Base-by-base conservation (phyloP, 2,888 invertebrate genomes). In the Agrochola lota region DNA sequence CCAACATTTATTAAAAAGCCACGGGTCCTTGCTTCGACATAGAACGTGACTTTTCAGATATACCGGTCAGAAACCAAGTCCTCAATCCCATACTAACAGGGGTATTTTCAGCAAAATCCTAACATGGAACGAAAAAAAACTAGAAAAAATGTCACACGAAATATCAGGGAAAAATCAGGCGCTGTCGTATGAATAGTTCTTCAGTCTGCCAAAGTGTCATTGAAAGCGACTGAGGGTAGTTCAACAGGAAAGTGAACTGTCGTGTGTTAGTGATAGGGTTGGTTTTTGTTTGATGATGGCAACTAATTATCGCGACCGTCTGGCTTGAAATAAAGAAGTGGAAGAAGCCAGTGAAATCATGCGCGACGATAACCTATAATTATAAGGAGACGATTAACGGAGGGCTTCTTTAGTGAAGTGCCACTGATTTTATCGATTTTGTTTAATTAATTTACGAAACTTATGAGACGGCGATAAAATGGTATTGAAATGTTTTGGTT, bases 291-390 rank as follows among this genome's bases (percentile, higher is more conserved):
- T 83, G 82, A n/a, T 60, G 30, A 60, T 57, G 55, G 76, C 72
- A 89, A 91, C 93, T 94, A 94, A 94, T 94, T 94, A 93, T 89
- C 88, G 78, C 85, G 84, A 83, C 73, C 87, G 88, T 84, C 83
- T 85, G 83, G 85, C 86, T 85, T 86, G 88, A 91, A 93, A 93
- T 92, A 93, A 92, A 90, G 86, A 83, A 90, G 90, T 88, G 91
- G 89, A 89, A 90, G 94, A 93, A 94, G 94, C 92, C 94, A 87
- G 92, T 93, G 92, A 93, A 94, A 94, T 94, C 93, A 91, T 88
- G 92, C 90, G 91, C 88, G 92, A 92, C 93, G 91, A 93, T 94
- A 93, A 90, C 91, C 92, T 93, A 92, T 94, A 93, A 93, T 94
- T 93, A 93, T 93, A 90, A 91, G 91, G 87, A 88, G 91, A 89